Evolutionary conservation across 2,797 vertebrate species (phyloP).

Genomic region (Cyclura pinguis): DNA sequence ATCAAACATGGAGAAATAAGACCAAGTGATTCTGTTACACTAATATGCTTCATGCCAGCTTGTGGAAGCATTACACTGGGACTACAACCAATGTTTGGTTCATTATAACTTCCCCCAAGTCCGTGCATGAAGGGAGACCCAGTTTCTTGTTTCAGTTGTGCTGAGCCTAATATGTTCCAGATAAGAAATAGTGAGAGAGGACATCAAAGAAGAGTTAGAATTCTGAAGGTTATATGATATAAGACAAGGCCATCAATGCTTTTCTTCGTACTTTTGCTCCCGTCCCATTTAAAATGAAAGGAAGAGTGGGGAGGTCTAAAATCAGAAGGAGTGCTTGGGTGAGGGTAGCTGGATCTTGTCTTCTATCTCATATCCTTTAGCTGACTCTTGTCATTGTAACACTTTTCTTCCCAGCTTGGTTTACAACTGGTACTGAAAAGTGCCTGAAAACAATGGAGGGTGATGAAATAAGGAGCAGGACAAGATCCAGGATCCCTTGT

Average conservation of each 20-base stretch:
- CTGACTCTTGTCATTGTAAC: neutral
- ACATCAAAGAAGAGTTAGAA: neutral
- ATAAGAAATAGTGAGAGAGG: neutral
- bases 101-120: too few species aligned
- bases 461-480: neutral
- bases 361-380: neutral
- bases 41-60: neutral
- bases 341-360: neutral
- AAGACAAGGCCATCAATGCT: neutral
- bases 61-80: neutral
- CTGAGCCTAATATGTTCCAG: neutral
- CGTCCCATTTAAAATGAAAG: neutral
- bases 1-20: neutral
- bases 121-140: neutral
- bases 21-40: neutral
- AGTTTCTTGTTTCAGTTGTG: neutral
- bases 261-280: neutral
- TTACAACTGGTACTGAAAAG: neutral
- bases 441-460: neutral
- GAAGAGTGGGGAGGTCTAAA: neutral
- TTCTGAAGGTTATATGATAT: neutral
- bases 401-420: neutral
- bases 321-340: neutral
- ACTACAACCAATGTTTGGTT: neutral
- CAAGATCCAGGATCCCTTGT: neutral